phyloP scores from a whole-genome alignment of 2,113 vertebrate genomes.

The Grus americana region DNA sequence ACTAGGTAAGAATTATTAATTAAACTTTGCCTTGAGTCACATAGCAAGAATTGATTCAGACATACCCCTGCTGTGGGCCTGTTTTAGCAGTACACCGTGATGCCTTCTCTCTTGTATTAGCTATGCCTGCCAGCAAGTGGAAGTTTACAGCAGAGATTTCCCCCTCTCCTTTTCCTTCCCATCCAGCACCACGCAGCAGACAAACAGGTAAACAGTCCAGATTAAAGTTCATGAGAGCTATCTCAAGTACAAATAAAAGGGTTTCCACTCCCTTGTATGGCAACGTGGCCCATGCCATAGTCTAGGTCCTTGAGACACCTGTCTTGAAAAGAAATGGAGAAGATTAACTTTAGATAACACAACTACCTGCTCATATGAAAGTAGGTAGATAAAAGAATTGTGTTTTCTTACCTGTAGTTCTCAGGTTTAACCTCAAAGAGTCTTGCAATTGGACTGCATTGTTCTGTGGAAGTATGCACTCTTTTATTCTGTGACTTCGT shows the following conservation, averaged over 20 bases:
- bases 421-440: not conserved
- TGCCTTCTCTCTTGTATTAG: not conserved
- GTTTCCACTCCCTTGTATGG: not conserved
- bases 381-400: not conserved
- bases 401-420: not conserved
- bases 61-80: not conserved
- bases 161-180: not conserved
- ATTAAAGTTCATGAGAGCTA: not conserved
- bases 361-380: not conserved
- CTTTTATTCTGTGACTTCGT: not conserved
- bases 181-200: not conserved
- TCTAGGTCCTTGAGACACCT: not conserved
- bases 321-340: not conserved
- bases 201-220: not conserved
- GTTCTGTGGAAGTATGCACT: not conserved
- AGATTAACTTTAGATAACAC: not conserved
- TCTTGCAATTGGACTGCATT: not conserved
- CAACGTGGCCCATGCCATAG: not conserved
- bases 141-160: not conserved
- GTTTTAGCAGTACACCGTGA: not conserved
- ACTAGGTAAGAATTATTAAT: not conserved
- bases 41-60: not conserved
- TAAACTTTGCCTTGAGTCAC: not conserved
- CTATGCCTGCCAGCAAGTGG: not conserved
- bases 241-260: not conserved